These are phyloP conservation scores for Carterocephalus palaemon DNA, from an alignment of 2,888 invertebrate species.

Conservation along the genomic window DNA sequence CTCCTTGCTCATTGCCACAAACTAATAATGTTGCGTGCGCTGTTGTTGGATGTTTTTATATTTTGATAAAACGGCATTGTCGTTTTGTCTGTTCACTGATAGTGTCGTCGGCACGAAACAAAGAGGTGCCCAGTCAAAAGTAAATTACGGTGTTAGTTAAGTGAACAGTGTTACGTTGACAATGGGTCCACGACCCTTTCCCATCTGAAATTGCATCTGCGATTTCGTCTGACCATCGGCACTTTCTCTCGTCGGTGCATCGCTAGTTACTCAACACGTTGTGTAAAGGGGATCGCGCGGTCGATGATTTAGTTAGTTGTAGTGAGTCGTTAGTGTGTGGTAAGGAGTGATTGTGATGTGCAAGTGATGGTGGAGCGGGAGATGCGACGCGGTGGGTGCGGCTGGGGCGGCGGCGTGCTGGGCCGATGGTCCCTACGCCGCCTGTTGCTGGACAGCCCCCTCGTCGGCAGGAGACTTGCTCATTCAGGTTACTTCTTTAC, in stretches of 20 bases:
- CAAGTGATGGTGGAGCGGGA: slow-evolving; percentile 69
- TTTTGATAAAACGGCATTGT: slow-evolving; percentile 38
- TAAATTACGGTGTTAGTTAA: slow-evolving; percentile 3
- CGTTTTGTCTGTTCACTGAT: slow-evolving; percentile 21
- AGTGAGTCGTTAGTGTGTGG: slow-evolving; percentile 45
- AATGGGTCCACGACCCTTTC: slow-evolving; percentile 46
- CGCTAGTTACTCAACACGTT: slow-evolving; percentile 64
- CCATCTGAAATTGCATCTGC: slow-evolving; percentile 58
- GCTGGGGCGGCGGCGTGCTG: slow-evolving; percentile 70
- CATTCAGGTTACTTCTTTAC: slow-evolving; percentile 61
- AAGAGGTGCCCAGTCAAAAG: not conserved
- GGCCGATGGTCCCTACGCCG: slow-evolving; percentile 83
- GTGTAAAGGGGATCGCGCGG: slow-evolving; percentile 53
- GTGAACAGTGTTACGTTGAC: slow-evolving; percentile 29
- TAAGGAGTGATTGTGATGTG: slow-evolving; percentile 50
- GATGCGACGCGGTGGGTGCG: slow-evolving; percentile 66
- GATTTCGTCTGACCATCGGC: slow-evolving; percentile 46
- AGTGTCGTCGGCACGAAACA: slow-evolving; percentile 9
- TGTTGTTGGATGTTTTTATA: slow-evolving; percentile 38
- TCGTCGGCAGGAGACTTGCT: slow-evolving; percentile 81
- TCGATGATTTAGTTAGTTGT: slow-evolving; percentile 50
- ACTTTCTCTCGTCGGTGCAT: slow-evolving; percentile 72
- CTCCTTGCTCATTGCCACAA: not conserved
- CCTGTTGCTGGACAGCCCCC: slow-evolving; percentile 84
- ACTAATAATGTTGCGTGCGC: slow-evolving; percentile 13